phyloP scores from a whole-genome alignment of 2,797 vertebrate genomes.

The Picus viridis region DNA sequence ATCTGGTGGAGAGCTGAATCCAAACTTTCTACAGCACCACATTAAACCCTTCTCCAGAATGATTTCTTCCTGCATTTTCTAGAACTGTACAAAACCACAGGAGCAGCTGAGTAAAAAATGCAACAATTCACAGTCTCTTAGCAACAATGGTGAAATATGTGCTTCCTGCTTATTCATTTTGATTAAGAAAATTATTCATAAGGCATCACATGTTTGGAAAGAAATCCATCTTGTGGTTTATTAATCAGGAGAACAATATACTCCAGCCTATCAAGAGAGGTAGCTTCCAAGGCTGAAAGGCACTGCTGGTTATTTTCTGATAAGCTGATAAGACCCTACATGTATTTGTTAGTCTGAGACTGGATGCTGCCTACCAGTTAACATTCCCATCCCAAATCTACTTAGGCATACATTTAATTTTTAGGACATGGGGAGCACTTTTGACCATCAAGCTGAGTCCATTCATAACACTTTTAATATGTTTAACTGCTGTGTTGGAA shows the following conservation, averaged over 20 bases:
- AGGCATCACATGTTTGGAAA: constrained; percentile 32
- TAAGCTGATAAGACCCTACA: background rate
- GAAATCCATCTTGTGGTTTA: constrained; percentile 37
- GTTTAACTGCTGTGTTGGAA: background rate
- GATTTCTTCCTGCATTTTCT: constrained; percentile 6
- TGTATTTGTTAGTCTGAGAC: background rate
- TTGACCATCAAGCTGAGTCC: background rate
- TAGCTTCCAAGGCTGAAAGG: background rate
- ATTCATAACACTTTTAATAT: background rate
- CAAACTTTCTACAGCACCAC: background rate
- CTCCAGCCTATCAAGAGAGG: background rate
- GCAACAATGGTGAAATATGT: constrained; percentile 25
- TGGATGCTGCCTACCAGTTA: background rate
- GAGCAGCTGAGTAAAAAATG: constrained; percentile 24
- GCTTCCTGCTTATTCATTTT: constrained; percentile 11
- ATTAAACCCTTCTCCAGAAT: constrained; percentile 21
- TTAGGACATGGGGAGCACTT: background rate
- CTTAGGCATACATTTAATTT: background rate
- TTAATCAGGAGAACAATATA: constrained; percentile 26
- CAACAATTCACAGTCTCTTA: constrained; percentile 13
- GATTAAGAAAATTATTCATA: constrained; percentile 43
- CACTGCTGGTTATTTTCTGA: background rate
- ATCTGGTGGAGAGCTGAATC: constrained; percentile 24
- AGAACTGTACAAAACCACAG: constrained; percentile 30
- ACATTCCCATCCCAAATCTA: background rate